Conservation (phyloP, 2,797 vertebrate genomes). For the Halcyon badia region DNA sequence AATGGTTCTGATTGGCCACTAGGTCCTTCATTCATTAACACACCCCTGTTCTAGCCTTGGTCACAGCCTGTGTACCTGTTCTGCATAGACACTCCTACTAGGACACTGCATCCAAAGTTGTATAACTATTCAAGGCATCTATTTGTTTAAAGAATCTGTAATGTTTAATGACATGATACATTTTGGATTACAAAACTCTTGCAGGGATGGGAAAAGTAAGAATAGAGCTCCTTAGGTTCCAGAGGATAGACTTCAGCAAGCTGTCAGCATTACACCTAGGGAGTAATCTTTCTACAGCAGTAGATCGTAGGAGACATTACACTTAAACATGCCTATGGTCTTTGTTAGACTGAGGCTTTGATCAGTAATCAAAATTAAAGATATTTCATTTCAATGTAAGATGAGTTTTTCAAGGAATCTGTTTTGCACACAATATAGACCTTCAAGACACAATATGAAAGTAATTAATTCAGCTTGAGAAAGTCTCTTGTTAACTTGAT, state of each 20-base stretch:
- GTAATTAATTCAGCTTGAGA: not conserved
- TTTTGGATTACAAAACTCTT: not conserved
- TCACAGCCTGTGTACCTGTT: not conserved
- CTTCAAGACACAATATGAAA: not conserved
- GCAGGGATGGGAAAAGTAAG: not conserved
- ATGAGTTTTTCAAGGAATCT: accelerated
- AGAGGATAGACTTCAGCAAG: not conserved
- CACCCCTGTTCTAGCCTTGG: not conserved
- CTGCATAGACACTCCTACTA: not conserved
- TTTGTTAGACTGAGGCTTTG: not conserved
- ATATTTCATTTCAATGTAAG: not conserved
- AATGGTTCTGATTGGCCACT: not conserved
- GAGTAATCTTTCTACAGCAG: not conserved
- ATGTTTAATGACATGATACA: not conserved
- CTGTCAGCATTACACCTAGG: not conserved
- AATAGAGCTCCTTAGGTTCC: not conserved
- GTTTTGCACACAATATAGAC: not conserved
- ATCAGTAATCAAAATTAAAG: not conserved
- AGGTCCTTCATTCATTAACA: not conserved
- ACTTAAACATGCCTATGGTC: not conserved
- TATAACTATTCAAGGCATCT: not conserved
- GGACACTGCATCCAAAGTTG: not conserved
- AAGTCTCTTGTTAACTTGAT: not conserved
- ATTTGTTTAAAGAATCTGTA: not conserved
- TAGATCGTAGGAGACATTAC: not conserved